A percentile compares a stretch with the other conserved stretches of the same genome.
Conservation (phyloP, 2,888 invertebrate genomes). For the Agrotis puta region DNA sequence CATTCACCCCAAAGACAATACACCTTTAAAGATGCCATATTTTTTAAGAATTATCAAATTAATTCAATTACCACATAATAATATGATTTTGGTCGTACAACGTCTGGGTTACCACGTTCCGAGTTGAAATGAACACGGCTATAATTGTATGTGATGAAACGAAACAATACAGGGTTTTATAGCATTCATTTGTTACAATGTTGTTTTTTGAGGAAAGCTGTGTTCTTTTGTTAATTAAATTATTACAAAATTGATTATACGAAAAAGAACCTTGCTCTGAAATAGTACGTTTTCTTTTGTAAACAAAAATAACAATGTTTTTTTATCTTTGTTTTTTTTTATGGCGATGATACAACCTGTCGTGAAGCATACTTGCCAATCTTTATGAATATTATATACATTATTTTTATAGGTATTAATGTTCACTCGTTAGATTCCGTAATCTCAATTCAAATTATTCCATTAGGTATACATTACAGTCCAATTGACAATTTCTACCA, state of each 20-base stretch:
- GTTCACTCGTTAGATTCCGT: not conserved
- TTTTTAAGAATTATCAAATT: conserved; percentile 65
- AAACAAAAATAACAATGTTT: not conserved
- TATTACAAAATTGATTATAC: conserved; percentile 2
- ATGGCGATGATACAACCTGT: too few relatives aligned
- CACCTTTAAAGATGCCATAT: conserved; percentile 56
- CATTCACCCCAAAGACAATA: conserved; percentile 56
- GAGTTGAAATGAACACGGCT: conserved; percentile 51
- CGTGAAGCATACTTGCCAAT: too few relatives aligned
- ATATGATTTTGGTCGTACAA: conserved; percentile 57
- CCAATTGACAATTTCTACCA: conserved; percentile 22
- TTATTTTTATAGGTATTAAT: too few relatives aligned
- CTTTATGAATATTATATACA: too few relatives aligned
- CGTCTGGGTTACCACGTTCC: conserved; percentile 28
- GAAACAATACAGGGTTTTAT: conserved; percentile 51
- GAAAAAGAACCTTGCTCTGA: not conserved
- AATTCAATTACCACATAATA: conserved; percentile 62
- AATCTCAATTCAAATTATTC: not conserved
- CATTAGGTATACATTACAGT: not conserved
- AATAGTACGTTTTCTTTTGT: not conserved
- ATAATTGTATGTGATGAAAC: conserved; percentile 58
- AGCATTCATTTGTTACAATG: conserved; percentile 40
- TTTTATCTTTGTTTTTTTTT: too few relatives aligned
- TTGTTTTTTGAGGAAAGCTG: conserved; percentile 23
- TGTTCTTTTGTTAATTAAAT: conserved; percentile 12